These are phyloP conservation scores for Oryzias melastigma DNA, from an alignment of 2,113 vertebrate genomes.

Conservation along the genomic window DNA sequence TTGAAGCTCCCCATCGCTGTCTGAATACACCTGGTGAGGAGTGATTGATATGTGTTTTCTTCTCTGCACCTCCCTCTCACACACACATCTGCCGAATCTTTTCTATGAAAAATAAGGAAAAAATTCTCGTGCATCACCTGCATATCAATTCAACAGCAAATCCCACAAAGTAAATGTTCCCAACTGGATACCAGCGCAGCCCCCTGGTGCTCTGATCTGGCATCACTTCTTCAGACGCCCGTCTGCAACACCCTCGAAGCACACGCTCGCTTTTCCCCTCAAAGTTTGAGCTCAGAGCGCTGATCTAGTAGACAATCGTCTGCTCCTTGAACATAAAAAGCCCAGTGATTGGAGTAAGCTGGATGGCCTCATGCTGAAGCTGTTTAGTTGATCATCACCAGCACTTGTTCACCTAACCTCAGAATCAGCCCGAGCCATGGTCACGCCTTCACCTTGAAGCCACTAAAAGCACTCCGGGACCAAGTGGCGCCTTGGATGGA, in stretches of 20 bases:
- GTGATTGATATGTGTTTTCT: conserved; percentile 51
- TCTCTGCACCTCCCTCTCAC: conserved; percentile 4
- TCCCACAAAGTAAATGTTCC: conserved; percentile 37
- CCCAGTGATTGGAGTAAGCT: conserved; percentile 63
- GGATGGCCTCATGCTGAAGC: conserved; percentile 30
- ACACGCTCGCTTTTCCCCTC: background rate
- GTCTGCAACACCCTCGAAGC: conserved; percentile 14
- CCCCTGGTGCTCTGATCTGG: conserved; percentile 24
- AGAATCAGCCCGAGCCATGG: conserved; percentile 1
- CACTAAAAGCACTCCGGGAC: conserved; percentile 4
- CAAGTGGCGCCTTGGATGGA: conserved; percentile 26
- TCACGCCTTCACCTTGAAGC: conserved; percentile 1
- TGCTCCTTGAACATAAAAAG: conserved; percentile 57
- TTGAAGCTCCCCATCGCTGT: conserved; percentile 22
- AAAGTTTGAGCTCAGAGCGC: conserved; percentile 13
- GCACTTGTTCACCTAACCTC: conserved; percentile 43
- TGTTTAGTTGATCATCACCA: conserved; percentile 45
- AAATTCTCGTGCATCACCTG: conserved; percentile 42
- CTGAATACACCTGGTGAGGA: conserved; percentile 31
- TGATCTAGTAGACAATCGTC: conserved; percentile 31
- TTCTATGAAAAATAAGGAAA: conserved; percentile 7
- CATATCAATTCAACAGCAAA: conserved; percentile 53
- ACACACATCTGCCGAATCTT: background rate
- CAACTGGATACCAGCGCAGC: conserved; percentile 34
- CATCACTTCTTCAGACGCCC: conserved; percentile 21